These are phyloP conservation scores for Tenthredo amoena DNA, from an alignment of 2,888 invertebrate genomes.

Conservation along the genomic window DNA sequence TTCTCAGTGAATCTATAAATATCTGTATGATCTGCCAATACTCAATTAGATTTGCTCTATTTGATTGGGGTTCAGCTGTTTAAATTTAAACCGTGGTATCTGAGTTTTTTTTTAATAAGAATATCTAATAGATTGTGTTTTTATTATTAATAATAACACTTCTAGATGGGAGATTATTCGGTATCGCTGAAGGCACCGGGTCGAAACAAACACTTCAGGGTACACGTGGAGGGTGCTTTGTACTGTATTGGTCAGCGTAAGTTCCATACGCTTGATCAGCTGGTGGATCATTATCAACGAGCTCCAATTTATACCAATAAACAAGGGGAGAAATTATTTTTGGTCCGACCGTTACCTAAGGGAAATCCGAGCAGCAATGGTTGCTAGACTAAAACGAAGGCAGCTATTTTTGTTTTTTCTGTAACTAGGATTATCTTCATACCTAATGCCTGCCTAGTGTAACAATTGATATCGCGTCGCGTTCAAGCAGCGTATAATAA, in stretches of 20 bases:
- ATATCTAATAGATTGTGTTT: conserved; percentile 48
- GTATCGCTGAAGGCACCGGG: conserved; percentile 98
- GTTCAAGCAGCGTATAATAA: conserved; percentile 59
- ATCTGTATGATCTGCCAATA: neutral
- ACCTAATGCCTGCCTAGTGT: conserved; percentile 69
- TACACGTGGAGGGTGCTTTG: conserved; percentile 94
- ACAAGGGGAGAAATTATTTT: conserved; percentile 97
- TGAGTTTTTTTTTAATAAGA: neutral
- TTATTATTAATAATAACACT: conserved; percentile 57
- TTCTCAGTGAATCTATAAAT: neutral
- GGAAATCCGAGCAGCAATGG: conserved; percentile 76
- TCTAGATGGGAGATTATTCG: conserved; percentile 98
- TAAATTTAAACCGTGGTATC: neutral
- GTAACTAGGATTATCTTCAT: conserved; percentile 59
- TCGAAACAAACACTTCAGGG: conserved; percentile 99
- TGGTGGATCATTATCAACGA: conserved; percentile 99
- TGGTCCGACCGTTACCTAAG: conserved; percentile 95
- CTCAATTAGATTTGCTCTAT: neutral
- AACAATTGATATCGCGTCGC: conserved; percentile 71
- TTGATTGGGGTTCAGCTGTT: neutral
- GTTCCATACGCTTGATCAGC: conserved; percentile 96
- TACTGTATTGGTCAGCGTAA: conserved; percentile 99
- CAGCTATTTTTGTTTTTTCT: conserved; percentile 40
- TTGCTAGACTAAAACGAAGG: conserved; percentile 67
- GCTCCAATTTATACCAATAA: conserved; percentile 99